Evolutionary conservation across 1,140 invertebrate genomes (phyloP).

Genomic region (Drosophila asahinai): DNA sequence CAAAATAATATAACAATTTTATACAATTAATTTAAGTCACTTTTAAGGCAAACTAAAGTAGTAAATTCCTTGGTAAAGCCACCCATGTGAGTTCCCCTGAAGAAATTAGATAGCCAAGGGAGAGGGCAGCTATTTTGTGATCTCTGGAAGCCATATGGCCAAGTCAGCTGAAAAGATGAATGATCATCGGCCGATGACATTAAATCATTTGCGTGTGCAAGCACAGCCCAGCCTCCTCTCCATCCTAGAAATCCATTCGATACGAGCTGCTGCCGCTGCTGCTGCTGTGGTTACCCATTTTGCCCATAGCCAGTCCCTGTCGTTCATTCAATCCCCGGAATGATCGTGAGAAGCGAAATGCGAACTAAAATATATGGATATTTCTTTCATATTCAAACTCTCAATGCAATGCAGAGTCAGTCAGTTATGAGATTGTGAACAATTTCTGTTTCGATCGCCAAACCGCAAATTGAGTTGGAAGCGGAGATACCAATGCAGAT

Average conservation of each 20-base stretch:
- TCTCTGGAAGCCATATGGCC: conserved; percentile 49
- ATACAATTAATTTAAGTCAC: too few relatives aligned
- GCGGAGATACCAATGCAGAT: conserved; percentile 39
- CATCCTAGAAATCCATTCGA: conserved; percentile 35
- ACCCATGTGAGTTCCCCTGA: conserved; percentile 50
- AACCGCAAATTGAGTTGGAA: conserved; percentile 69
- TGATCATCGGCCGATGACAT: conserved; percentile 73
- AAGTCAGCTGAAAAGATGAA: conserved; percentile 49
- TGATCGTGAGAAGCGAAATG: conserved; percentile 65
- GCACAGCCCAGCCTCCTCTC: not conserved
- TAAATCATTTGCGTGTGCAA: conserved; percentile 62
- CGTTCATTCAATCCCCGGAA: conserved; percentile 35
- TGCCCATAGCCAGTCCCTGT: too few relatives aligned
- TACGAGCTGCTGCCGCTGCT: conserved; percentile 23
- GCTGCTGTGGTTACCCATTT: conserved; percentile 65
- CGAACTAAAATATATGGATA: conserved; percentile 14
- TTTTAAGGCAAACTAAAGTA: too few relatives aligned
- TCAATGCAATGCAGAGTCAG: conserved; percentile 42
- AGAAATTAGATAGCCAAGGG: conserved; percentile 58
- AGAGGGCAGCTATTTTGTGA: not conserved
- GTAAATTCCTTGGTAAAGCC: too few relatives aligned
- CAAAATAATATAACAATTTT: too few relatives aligned
- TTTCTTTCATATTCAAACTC: conserved; percentile 40
- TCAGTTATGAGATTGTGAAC: conserved; percentile 57
- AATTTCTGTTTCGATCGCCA: conserved; percentile 42